phyloP scores from a whole-genome alignment of 2,113 vertebrate species.

The Sapayoa aenigma region DNA sequence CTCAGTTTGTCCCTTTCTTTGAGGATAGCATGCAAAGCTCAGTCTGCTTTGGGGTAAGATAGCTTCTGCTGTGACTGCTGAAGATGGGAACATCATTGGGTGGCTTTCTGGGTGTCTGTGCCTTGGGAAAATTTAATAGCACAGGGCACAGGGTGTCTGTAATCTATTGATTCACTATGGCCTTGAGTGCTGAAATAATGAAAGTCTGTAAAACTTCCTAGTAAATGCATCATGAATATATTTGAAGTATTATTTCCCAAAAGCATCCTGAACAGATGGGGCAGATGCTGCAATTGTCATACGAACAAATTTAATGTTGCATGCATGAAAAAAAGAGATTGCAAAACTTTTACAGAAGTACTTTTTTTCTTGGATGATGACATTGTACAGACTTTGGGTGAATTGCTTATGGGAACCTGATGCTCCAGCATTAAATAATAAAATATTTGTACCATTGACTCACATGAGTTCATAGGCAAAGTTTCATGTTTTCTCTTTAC shows the following conservation, averaged over 20 bases:
- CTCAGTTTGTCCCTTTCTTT: neutral
- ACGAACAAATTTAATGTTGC: neutral
- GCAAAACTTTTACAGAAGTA: neutral
- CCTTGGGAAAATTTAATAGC: neutral
- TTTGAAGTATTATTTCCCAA: constrained; percentile 7
- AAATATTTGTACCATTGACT: neutral
- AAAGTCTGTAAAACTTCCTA: neutral
- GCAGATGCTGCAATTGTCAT: neutral
- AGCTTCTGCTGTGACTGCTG: neutral
- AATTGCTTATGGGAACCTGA: neutral
- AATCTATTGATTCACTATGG: neutral
- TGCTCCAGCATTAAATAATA: neutral
- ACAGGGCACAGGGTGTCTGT: neutral
- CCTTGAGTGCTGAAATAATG: neutral
- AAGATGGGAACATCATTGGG: neutral
- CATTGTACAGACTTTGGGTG: neutral
- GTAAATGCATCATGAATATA: neutral
- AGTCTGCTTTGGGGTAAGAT: neutral
- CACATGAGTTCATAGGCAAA: neutral
- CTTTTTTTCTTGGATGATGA: neutral
- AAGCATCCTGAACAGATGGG: neutral
- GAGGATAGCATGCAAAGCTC: neutral
- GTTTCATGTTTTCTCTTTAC: neutral
- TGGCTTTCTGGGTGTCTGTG: neutral
- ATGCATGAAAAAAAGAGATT: neutral